Percentiles rank a stretch among this genome's conserved stretches.
phyloP scores from a whole-genome alignment of 1,140 invertebrate species.

The Teleopsis dalmanni region DNA sequence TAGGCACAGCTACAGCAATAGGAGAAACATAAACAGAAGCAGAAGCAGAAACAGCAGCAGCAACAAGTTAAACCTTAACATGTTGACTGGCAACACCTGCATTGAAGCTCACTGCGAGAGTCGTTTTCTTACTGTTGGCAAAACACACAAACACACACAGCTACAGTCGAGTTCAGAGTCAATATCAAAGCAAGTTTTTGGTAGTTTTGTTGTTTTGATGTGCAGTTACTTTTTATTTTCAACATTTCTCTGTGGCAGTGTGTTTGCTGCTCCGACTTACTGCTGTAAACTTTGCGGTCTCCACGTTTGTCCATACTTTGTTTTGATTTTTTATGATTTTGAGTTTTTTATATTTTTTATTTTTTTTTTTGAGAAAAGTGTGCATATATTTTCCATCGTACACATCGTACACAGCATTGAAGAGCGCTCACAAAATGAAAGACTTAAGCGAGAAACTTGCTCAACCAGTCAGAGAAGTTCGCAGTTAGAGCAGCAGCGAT shows the following conservation, averaged over 20 bases:
- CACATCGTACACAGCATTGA: not conserved
- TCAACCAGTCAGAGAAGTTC: conserved; percentile 35
- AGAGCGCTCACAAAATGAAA: conserved; percentile 33
- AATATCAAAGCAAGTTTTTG: too few species aligned
- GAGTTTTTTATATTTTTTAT: not conserved
- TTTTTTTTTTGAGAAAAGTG: not conserved
- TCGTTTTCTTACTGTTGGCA: too few species aligned
- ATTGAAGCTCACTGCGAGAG: too few species aligned
- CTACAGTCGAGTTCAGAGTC: too few species aligned
- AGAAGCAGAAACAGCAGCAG: not conserved
- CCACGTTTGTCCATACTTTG: not conserved
- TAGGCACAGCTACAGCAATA: not conserved
- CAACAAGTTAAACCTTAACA: too few species aligned
- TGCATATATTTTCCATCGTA: not conserved
- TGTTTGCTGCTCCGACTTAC: not conserved
- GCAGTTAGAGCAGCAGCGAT: not conserved
- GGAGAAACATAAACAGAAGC: not conserved
- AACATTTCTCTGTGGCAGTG: too few species aligned
- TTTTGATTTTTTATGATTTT: too few species aligned
- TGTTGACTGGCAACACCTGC: too few species aligned
- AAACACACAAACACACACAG: too few species aligned
- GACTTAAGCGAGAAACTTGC: conserved; percentile 43
- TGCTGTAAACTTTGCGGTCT: not conserved
- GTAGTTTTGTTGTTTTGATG: too few species aligned
- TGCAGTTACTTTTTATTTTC: too few species aligned